These are phyloP conservation scores for Rhopalosiphum maidis DNA, from an alignment of 1,140 invertebrate genomes.

Conservation along the genomic window DNA sequence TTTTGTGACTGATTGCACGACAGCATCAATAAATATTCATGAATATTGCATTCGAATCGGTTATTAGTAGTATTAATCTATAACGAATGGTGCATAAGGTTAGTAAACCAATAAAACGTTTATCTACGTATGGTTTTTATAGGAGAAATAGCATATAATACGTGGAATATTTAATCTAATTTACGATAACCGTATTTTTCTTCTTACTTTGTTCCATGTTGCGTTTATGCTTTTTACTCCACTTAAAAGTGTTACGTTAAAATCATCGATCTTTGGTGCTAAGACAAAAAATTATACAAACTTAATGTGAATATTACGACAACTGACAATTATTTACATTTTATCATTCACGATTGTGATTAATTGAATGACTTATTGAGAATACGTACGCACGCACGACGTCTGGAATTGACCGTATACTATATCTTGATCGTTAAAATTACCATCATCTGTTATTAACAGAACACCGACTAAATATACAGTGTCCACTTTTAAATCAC, in stretches of 20 bases:
- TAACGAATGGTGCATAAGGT: background rate
- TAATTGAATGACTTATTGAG: background rate
- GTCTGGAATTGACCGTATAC: background rate
- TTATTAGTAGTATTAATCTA: background rate
- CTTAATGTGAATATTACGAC: background rate
- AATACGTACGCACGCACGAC: background rate
- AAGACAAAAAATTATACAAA: background rate
- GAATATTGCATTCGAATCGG: background rate
- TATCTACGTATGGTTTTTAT: background rate
- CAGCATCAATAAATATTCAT: background rate
- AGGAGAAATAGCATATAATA: background rate
- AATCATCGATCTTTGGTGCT: background rate
- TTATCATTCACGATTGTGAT: background rate
- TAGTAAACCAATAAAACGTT: background rate
- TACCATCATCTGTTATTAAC: background rate
- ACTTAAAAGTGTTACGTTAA: background rate
- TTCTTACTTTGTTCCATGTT: background rate
- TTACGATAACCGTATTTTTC: background rate
- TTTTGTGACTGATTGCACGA: background rate
- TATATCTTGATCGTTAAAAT: conserved; percentile 31
- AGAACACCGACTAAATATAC: background rate
- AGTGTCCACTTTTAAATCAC: background rate
- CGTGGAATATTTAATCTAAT: background rate
- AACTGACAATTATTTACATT: background rate
- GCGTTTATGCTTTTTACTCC: background rate